Percentiles rank a stretch among this genome's conserved stretches.
Conservation (phyloP, 2,888 invertebrate genomes). For the Syrista parreyssii region DNA sequence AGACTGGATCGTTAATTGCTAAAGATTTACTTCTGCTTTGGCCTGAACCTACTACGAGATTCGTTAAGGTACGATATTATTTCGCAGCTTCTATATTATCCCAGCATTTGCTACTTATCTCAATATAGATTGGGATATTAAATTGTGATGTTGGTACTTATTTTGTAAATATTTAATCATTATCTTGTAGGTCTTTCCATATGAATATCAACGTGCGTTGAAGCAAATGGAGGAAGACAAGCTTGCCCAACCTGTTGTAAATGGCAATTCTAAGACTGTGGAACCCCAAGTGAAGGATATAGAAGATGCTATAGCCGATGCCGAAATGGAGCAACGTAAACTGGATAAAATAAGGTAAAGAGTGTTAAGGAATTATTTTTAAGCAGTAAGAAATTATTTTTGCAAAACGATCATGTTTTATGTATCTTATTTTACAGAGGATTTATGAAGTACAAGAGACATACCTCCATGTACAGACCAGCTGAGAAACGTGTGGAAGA, state of each 20-base stretch:
- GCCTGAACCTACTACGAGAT: slow-evolving; percentile 80
- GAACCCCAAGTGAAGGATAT: slow-evolving; percentile 79
- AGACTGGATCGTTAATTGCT: slow-evolving; percentile 91
- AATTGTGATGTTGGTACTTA: background rate
- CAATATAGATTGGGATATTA: background rate
- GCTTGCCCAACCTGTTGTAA: slow-evolving; percentile 60
- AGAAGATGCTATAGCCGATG: slow-evolving; percentile 87
- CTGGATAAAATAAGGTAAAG: slow-evolving; percentile 86
- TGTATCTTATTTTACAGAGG: slow-evolving; percentile 71
- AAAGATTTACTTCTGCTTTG: slow-evolving; percentile 81
- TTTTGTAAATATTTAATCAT: slow-evolving; percentile 10
- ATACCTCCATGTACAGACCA: slow-evolving; percentile 86
- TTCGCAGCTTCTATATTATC: background rate
- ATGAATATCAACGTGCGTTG: slow-evolving; percentile 93
- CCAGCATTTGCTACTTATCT: background rate
- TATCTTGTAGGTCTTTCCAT: slow-evolving; percentile 83
- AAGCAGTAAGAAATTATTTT: slow-evolving; percentile 5
- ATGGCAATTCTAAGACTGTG: slow-evolving; percentile 61
- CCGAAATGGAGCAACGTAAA: slow-evolving; percentile 81
- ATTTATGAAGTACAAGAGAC: slow-evolving; percentile 96
- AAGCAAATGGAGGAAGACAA: slow-evolving; percentile 72
- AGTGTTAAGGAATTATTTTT: slow-evolving; percentile 68
- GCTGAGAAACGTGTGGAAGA: slow-evolving; percentile 88
- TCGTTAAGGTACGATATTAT: slow-evolving; percentile 77
- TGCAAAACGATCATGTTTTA: background rate